Conservation (phyloP, 2,113 vertebrate genomes). For the Todiramphus chloris region DNA sequence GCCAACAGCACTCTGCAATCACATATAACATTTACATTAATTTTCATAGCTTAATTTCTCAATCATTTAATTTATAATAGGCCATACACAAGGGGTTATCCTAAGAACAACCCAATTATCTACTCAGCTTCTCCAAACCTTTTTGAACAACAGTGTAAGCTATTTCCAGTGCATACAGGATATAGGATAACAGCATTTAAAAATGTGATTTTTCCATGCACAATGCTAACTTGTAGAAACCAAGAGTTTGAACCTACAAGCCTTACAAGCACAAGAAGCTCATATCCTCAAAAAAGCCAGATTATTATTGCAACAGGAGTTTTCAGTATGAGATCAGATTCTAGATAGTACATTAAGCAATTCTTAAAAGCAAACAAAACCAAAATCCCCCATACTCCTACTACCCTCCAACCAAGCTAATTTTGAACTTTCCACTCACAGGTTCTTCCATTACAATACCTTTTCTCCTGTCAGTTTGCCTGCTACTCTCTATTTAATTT, state of each 20-base stretch:
- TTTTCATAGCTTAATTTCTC: constrained; percentile 20
- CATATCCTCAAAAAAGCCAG: not conserved
- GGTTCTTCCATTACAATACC: not conserved
- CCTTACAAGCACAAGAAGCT: not conserved
- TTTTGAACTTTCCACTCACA: not conserved
- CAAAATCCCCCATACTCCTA: not conserved
- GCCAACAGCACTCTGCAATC: not conserved
- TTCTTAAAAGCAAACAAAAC: not conserved
- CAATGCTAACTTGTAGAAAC: not conserved
- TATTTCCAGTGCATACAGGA: not conserved
- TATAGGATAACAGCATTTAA: not conserved
- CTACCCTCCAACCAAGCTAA: not conserved
- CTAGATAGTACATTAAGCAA: not conserved
- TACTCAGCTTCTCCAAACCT: not conserved
- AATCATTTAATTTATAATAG: not conserved
- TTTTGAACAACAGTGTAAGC: not conserved
- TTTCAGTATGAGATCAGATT: not conserved
- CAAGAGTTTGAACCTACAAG: not conserved
- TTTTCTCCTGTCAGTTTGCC: not conserved
- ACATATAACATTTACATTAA: not conserved
- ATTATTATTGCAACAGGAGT: not conserved
- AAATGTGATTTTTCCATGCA: not conserved
- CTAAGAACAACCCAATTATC: not conserved
- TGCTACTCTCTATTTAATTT: not conserved
- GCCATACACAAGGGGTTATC: not conserved